Percentiles rank a stretch among this genome's conserved stretches.
phyloP scores from a whole-genome alignment of 2,888 invertebrate species.

The Andrena hattorfiana region DNA sequence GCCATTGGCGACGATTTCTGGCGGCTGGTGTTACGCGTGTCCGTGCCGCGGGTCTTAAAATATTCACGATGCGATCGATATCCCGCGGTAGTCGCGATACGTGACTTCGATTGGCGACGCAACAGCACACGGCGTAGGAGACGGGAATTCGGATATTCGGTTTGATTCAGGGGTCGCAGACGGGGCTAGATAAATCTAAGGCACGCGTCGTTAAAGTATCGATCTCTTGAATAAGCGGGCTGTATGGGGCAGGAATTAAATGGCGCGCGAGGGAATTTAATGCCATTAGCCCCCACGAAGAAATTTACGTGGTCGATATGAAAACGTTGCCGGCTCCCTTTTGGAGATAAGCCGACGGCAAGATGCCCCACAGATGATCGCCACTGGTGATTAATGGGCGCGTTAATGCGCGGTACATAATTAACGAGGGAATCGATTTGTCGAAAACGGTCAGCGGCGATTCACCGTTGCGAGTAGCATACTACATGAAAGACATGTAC shows the following conservation, averaged over 20 bases:
- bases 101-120: slow-evolving; percentile 41
- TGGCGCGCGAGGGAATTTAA: slow-evolving; percentile 69
- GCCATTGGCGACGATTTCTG: slow-evolving; percentile 23
- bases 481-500: not conserved
- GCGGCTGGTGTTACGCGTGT: slow-evolving; percentile 26
- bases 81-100: slow-evolving; percentile 65
- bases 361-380: slow-evolving; percentile 61
- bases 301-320: slow-evolving; percentile 72
- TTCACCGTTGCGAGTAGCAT: not conserved
- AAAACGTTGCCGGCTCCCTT: slow-evolving; percentile 48
- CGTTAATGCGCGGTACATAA: slow-evolving; percentile 62
- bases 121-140: not conserved
- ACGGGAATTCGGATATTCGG: slow-evolving; percentile 35
- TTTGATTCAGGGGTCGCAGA: slow-evolving; percentile 24
- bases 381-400: slow-evolving; percentile 63
- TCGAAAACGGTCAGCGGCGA: slow-evolving; percentile 38
- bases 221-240: slow-evolving; percentile 44
- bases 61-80: slow-evolving; percentile 71
- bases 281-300: slow-evolving; percentile 60
- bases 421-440: slow-evolving; percentile 67
- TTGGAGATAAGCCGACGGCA: slow-evolving; percentile 44
- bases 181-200: slow-evolving; percentile 42
- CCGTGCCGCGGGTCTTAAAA: slow-evolving; percentile 60
- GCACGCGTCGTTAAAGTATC: slow-evolving; percentile 63
- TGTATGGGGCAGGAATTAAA: slow-evolving; percentile 60